phyloP scores from a whole-genome alignment of 2,888 invertebrate genomes.

The Heliconius aoede region DNA sequence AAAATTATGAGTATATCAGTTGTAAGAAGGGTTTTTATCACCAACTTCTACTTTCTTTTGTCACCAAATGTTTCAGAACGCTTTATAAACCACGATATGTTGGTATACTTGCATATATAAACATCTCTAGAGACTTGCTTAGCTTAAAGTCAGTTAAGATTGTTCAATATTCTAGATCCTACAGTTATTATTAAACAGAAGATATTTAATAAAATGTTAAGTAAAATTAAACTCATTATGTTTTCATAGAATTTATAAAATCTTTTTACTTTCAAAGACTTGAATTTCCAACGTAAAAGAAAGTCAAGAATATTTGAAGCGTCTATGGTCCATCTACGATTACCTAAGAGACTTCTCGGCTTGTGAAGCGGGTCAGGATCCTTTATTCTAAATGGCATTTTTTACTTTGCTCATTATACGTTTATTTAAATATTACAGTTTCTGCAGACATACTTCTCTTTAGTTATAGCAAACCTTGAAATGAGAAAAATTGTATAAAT shows the following conservation, averaged over 20 bases:
- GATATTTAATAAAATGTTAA: constrained; percentile 1
- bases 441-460: not conserved
- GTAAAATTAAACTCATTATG: not conserved
- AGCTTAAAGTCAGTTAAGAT: not conserved
- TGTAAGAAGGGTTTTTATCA: no score
- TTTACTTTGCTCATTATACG: constrained; percentile 13
- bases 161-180: not conserved
- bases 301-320: constrained; percentile 29
- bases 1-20: no score
- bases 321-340: constrained; percentile 31
- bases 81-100: no score
- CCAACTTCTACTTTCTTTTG: no score
- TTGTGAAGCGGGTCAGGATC: constrained; percentile 23
- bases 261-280: constrained; percentile 7
- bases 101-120: no score
- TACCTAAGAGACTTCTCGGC: constrained; percentile 32
- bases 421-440: not conserved
- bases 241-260: constrained; percentile 15
- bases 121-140: not conserved
- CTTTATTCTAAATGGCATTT: constrained; percentile 24
- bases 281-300: constrained; percentile 21
- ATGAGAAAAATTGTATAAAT: not conserved
- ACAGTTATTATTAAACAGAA: not conserved
- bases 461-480: not conserved
- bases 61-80: no score